Conservation (phyloP, 2,888 invertebrate species). For the Cremastinae sp. region DNA sequence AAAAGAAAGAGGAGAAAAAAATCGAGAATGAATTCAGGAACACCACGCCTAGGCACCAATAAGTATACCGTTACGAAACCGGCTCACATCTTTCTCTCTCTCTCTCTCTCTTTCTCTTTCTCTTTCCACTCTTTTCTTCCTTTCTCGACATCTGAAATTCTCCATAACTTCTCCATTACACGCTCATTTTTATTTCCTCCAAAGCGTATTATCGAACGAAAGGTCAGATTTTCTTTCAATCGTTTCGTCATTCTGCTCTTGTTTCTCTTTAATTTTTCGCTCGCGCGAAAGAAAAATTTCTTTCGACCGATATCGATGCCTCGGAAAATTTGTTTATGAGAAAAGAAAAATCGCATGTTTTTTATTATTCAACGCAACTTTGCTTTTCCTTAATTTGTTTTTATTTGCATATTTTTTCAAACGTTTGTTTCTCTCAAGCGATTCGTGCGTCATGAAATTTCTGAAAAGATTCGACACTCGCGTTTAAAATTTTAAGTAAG, state of each 20-base stretch:
- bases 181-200: too few relatives aligned
- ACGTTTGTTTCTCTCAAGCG: neutral
- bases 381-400: neutral
- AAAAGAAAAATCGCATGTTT: too few relatives aligned
- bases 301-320: too few relatives aligned
- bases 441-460: neutral
- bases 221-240: too few relatives aligned
- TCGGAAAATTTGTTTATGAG: too few relatives aligned
- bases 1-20: conserved; percentile 10
- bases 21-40: conserved; percentile 49
- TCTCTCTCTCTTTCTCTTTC: too few relatives aligned
- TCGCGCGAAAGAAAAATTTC: too few relatives aligned
- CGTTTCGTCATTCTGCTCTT: too few relatives aligned
- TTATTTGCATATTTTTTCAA: neutral
- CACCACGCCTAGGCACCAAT: conserved; percentile 56
- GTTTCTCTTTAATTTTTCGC: too few relatives aligned
- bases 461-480: neutral
- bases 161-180: conserved; percentile 15
- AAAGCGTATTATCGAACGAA: too few relatives aligned
- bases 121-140: too few relatives aligned
- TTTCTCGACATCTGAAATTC: conserved; percentile 37
- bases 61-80: conserved; percentile 63
- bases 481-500: neutral
- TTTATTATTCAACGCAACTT: neutral
- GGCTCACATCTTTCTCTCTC: conserved; percentile 28